These are phyloP conservation scores for Mormyrus lacerda DNA, from an alignment of 2,113 vertebrate genomes.

Conservation along the genomic window DNA sequence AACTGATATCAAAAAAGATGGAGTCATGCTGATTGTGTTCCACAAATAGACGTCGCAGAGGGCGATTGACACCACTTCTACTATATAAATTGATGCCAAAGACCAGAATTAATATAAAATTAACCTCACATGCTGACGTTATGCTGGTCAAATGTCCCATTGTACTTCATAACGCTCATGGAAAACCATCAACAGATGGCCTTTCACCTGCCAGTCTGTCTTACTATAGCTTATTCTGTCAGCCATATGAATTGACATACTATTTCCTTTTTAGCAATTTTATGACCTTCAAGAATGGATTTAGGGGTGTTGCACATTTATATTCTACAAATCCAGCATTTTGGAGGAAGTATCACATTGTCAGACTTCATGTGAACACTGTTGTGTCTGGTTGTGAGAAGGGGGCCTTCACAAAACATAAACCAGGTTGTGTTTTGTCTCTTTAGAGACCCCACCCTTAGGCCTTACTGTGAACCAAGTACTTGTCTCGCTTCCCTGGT, in stretches of 20 bases:
- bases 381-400: not conserved
- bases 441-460: not conserved
- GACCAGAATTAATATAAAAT: not conserved
- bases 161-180: not conserved
- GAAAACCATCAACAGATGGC: not conserved
- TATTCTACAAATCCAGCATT: not conserved
- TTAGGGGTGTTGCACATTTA: not conserved
- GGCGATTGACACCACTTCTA: not conserved
- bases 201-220: not conserved
- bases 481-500: not conserved
- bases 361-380: not conserved
- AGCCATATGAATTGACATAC: not conserved
- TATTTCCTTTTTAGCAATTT: not conserved
- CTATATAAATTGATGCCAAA: not conserved
- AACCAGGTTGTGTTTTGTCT: not conserved
- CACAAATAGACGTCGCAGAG: not conserved
- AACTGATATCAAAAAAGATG: not conserved
- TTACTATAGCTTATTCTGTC: not conserved
- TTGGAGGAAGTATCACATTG: not conserved
- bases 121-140: not conserved
- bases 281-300: constrained; percentile 1
- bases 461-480: not conserved
- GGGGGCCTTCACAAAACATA: not conserved
- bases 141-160: not conserved
- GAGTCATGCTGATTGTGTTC: not conserved